Base-by-base conservation (phyloP, 2,113 vertebrate species). In the Rhineura floridana region DNA sequence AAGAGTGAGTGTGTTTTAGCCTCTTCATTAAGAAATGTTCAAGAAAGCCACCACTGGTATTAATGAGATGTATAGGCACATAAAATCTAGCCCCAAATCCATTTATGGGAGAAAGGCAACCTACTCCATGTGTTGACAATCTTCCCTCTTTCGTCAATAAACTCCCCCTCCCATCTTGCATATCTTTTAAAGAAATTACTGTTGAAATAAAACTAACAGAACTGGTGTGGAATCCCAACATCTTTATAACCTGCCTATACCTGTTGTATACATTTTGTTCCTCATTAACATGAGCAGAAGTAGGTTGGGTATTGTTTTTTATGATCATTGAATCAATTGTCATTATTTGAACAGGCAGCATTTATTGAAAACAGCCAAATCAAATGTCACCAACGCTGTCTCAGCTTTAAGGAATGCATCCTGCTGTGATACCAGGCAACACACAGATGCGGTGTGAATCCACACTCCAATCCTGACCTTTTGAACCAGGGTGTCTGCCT, bases 11-110 rank as follows among this genome's bases (percentile, higher is more conserved):
- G n/a, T 11, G 19, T 59, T 46, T 23, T 25, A 10, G 3, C 23
- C 85, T 12, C 25, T 11, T 67, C 63, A 30, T 10, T 52, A 76
- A 94, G 36, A 87, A n/a, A 72, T 5, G 89, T 65, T 76, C 78
- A 82, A 17, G 55, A 33, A 89, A 89, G 44, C 81, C 25, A 19
- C n/a, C 83, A 93, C 59, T 78, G 89, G 72, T 84, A 90, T 84
- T 88, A 88, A 91, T n/a, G 80, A 90, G 59, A n/a, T 2, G 0
- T 3, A 88, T 6, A 46, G 1, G 1, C 3, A 11, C 2, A 42
- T 0, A 0, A n/a, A 52, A 59, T 91, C 39, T 0, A 67, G 23
- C 1, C 28, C 0, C 0, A 21, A 23, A 65, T 59, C 81, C 81
- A 77, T 30, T 85, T 88, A 69, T 83, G 77, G 21, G n/a, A 59